These are phyloP conservation scores for Cyprinodon brontotheroides DNA, from an alignment of 2,113 vertebrate genomes.

Conservation along the genomic window DNA sequence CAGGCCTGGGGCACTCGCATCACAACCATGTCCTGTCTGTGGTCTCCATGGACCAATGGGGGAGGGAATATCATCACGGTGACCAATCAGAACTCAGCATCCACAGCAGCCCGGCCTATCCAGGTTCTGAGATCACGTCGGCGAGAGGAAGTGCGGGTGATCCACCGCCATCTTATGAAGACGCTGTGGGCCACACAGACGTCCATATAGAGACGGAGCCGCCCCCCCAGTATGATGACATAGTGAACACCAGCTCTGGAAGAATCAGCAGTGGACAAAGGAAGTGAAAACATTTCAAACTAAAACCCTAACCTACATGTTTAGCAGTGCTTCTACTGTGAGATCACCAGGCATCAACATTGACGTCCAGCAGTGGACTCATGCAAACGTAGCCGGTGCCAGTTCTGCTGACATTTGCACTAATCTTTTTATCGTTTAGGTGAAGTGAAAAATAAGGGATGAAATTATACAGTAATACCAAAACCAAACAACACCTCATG, in stretches of 20 bases:
- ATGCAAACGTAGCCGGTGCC: slow-evolving; percentile 41
- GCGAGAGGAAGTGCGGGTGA: slow-evolving; percentile 87
- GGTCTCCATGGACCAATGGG: slow-evolving; percentile 82
- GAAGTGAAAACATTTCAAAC: slow-evolving; percentile 62
- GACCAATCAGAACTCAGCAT: slow-evolving; percentile 87
- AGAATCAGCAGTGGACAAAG: slow-evolving; percentile 62
- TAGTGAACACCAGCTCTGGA: slow-evolving; percentile 79
- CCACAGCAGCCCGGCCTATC: slow-evolving; percentile 83
- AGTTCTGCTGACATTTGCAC: slow-evolving; percentile 56
- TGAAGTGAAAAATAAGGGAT: slow-evolving; percentile 35
- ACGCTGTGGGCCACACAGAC: slow-evolving; percentile 89
- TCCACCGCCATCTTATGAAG: slow-evolving; percentile 93
- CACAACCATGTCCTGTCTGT: slow-evolving; percentile 78
- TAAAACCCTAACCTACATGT: slow-evolving; percentile 31
- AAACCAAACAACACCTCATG: slow-evolving; percentile 29
- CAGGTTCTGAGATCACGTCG: slow-evolving; percentile 82
- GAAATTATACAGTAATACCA: slow-evolving; percentile 35
- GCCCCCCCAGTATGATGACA: slow-evolving; percentile 94
- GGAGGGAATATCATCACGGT: slow-evolving; percentile 71
- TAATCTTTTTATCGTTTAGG: slow-evolving; percentile 40
- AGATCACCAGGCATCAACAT: slow-evolving; percentile 47
- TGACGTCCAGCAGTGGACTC: slow-evolving; percentile 32
- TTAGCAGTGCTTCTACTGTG: slow-evolving; percentile 45
- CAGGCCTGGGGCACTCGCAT: slow-evolving; percentile 79
- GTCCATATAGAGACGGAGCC: slow-evolving; percentile 86